These are phyloP conservation scores for Chymomyza fuscimana DNA, from an alignment of 2,888 invertebrate species.

Conservation along the genomic window DNA sequence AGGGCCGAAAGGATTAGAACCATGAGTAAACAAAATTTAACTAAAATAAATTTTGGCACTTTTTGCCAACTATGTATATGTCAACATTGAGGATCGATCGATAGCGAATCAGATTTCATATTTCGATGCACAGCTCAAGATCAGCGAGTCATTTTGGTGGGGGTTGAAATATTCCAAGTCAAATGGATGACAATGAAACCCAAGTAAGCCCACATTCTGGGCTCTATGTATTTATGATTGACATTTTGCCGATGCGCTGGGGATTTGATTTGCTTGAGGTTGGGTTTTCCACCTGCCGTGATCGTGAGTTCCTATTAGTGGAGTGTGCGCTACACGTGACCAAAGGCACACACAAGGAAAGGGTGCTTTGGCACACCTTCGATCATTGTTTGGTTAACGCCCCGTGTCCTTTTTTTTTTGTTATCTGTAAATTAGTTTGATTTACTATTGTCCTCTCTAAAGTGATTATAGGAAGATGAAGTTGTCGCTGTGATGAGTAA, in stretches of 20 bases:
- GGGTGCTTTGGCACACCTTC: not conserved
- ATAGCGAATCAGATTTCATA: not conserved
- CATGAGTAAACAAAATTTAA: constrained; percentile 1
- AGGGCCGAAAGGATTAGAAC: not conserved
- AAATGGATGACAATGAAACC: not conserved
- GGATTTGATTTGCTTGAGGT: not conserved
- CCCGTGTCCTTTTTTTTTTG: not conserved
- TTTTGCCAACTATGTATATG: not conserved
- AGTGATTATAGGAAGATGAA: not conserved
- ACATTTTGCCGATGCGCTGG: not conserved
- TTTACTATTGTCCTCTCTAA: not conserved
- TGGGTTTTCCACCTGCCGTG: not conserved
- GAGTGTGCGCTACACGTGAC: constrained; percentile 5
- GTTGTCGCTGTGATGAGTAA: constrained; percentile 3
- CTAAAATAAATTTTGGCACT: not conserved
- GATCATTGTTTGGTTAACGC: not conserved
- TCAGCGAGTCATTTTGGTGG: not conserved
- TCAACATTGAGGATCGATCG: constrained; percentile 2
- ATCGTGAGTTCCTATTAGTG: not conserved
- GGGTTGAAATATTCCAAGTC: not conserved
- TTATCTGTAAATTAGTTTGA: constrained; percentile 9
- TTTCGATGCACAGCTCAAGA: not conserved
- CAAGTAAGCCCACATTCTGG: not conserved
- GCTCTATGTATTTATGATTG: not conserved
- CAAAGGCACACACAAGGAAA: not conserved